phyloP scores from a whole-genome alignment of 2,888 invertebrate genomes.

The Dendrolimus houi region DNA sequence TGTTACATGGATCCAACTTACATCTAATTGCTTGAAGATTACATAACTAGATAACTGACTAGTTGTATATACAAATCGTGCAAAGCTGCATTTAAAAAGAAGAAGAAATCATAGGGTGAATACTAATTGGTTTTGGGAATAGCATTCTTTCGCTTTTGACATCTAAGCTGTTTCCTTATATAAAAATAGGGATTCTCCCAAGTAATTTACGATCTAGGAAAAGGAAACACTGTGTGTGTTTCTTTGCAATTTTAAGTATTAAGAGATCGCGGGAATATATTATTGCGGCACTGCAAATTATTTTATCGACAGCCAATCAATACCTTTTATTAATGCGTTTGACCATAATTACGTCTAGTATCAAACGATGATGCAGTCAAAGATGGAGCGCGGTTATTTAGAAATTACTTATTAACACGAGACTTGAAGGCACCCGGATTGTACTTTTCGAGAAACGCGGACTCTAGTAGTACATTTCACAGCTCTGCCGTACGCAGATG shows the following conservation, averaged over 20 bases:
- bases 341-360: too few relatives aligned
- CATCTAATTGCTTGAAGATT: too few relatives aligned
- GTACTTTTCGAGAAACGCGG: too few relatives aligned
- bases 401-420: background rate
- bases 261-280: conserved; percentile 12
- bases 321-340: background rate
- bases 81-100: too few relatives aligned
- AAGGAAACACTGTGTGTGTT: conserved; percentile 13
- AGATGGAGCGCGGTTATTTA: background rate
- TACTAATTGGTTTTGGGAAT: background rate
- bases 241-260: conserved; percentile 7
- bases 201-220: conserved; percentile 21
- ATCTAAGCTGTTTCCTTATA: conserved; percentile 5
- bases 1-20: too few relatives aligned
- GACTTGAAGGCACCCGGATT: too few relatives aligned
- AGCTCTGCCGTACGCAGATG: too few relatives aligned
- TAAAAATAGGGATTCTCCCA: conserved; percentile 11
- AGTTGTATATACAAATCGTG: too few relatives aligned
- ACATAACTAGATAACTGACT: too few relatives aligned
- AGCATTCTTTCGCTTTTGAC: background rate
- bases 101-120: too few relatives aligned
- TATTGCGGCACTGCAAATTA: background rate
- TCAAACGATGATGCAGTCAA: too few relatives aligned
- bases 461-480: too few relatives aligned
- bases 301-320: background rate